Conservation (phyloP, 2,113 vertebrate species). For the Aythya baeri region DNA sequence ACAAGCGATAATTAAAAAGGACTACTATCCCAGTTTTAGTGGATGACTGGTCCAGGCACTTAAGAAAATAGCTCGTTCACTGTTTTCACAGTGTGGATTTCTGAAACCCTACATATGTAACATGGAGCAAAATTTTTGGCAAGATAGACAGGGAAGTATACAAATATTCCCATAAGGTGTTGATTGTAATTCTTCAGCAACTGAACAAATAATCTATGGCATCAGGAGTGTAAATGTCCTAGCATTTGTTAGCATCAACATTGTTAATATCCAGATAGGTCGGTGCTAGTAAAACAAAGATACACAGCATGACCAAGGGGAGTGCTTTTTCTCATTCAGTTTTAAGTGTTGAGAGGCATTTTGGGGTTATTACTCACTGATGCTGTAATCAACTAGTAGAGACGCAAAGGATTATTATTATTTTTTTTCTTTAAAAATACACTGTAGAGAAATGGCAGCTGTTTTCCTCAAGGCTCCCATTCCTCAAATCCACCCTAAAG, state of each 20-base stretch:
- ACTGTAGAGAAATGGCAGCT: conserved; percentile 8
- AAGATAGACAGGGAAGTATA: background rate
- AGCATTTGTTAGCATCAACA: background rate
- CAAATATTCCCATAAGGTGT: background rate
- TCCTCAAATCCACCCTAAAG: conserved; percentile 47
- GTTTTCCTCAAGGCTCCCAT: conserved; percentile 24
- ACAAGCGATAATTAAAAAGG: background rate
- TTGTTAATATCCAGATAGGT: background rate
- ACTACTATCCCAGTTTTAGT: background rate
- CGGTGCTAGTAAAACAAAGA: background rate
- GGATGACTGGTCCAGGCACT: background rate
- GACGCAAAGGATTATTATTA: background rate
- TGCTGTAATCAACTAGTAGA: background rate
- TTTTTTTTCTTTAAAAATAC: background rate
- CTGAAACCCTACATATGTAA: background rate
- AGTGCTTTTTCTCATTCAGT: background rate
- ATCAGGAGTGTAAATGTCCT: background rate
- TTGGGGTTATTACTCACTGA: background rate
- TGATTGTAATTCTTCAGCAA: background rate
- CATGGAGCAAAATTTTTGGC: background rate
- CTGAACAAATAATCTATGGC: background rate
- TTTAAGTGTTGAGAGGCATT: background rate
- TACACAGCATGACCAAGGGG: background rate
- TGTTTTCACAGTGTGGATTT: background rate
- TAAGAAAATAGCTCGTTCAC: background rate